Conservation (phyloP, 2,797 vertebrate genomes). For the Jordanella pulchra region DNA sequence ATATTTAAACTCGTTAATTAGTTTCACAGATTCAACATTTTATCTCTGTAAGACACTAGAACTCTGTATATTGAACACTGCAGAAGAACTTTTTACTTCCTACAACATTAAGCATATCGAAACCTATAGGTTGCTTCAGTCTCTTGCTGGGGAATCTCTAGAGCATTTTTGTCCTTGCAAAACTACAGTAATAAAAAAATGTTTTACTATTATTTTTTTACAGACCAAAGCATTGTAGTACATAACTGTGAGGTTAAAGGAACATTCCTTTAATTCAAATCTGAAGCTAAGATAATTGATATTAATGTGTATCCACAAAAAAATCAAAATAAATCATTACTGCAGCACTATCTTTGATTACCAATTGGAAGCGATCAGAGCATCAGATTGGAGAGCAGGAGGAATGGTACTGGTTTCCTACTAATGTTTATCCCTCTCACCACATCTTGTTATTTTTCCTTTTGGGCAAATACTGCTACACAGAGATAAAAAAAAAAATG, state of each 20-base stretch:
- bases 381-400: not conserved
- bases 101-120: no score
- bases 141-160: no score
- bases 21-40: not conserved
- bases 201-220: not conserved
- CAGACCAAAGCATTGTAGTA: not conserved
- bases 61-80: not conserved
- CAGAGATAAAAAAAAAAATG: no score
- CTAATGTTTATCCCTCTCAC: no score
- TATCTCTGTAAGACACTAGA: not conserved
- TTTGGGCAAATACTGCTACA: no score
- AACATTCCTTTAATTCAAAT: not conserved
- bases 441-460: no score
- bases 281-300: not conserved
- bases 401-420: no score
- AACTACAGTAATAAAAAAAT: not conserved
- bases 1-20: not conserved
- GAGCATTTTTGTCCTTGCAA: no score
- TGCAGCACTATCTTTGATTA: not conserved
- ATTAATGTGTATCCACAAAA: not conserved
- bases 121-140: no score
- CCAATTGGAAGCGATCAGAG: not conserved
- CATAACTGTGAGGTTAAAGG: not conserved
- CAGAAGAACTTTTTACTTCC: no score
- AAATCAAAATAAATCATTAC: not conserved